A percentile compares a stretch with the other conserved stretches of the same genome.
Evolutionary conservation across 1,140 invertebrate species (phyloP).

Genomic region (Holotrichia oblita): DNA sequence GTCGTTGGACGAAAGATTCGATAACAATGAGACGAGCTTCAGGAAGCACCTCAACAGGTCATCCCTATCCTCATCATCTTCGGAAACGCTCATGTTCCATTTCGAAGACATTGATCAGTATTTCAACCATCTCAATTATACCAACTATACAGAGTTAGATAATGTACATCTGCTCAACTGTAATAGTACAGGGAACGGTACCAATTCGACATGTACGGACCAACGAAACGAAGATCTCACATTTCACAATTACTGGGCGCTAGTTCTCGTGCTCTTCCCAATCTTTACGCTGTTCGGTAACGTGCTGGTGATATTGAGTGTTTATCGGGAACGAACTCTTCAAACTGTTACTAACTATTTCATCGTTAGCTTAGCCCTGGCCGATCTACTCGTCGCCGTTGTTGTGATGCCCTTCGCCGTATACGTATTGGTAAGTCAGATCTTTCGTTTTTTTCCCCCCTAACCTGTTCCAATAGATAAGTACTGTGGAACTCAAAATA

Average conservation of each 20-base stretch:
- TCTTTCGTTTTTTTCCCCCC: slow-evolving; percentile 2
- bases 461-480: too few relatives aligned
- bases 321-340: slow-evolving; percentile 87
- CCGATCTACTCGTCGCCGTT: slow-evolving; percentile 95
- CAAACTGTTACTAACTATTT: slow-evolving; percentile 99
- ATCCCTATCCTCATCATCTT: slow-evolving; percentile 7
- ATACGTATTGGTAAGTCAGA: slow-evolving; percentile 89
- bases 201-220: slow-evolving; percentile 49
- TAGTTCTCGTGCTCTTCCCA: slow-evolving; percentile 86
- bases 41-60: slow-evolving; percentile 17
- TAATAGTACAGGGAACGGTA: slow-evolving; percentile 49
- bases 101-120: slow-evolving; percentile 60
- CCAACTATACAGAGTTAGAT: slow-evolving; percentile 50
- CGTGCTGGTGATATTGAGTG: slow-evolving; percentile 94
- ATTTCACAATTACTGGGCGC: slow-evolving; percentile 58
- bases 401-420: slow-evolving; percentile 99
- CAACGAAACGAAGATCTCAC: background rate
- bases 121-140: slow-evolving; percentile 56
- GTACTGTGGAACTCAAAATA: too few relatives aligned
- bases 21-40: background rate
- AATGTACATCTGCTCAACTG: slow-evolving; percentile 52
- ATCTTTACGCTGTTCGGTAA: slow-evolving; percentile 96
- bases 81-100: slow-evolving; percentile 54
- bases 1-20: slow-evolving; percentile 5
- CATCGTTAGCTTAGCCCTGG: slow-evolving; percentile 97